Evolutionary conservation across 2,888 invertebrate genomes (phyloP), one percentile per base, ranked within the genome.

Genomic region (Celastrina argiolus): DNA sequence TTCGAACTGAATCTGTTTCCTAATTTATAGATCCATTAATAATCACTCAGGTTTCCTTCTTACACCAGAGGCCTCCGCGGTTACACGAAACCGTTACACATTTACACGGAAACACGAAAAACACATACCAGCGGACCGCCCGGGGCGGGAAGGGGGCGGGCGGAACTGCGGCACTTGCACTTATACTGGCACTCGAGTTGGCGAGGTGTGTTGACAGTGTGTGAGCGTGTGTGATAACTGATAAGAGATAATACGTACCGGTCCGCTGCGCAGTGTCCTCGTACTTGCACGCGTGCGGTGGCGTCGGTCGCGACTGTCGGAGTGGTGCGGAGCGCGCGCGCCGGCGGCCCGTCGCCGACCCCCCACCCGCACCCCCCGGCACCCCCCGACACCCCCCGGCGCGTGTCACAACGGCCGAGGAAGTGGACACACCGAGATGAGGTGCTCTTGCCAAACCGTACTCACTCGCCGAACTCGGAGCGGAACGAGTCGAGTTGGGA

Each of bases 271-370:
- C 72, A 71, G 65, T 71, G 70, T 67, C 72, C 70, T 69, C 68
- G 69, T 69, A 69, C 67, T 51, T 71, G 76, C 79, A 80, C 82
- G 80, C 88, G 88, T 76, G 84, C 80, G 82, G 70, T 79, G 80
- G 79, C 75, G 71, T 73, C 74, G 83, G 79, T 79, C 81, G 84
- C 84, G 82, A 83, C 78, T 79, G 80, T 76, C 77, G 80, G 84
- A 88, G 78, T 87, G 87, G 41, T 63, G 68, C 69, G 69, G 66
- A 68, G 69, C 69, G 65, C 72, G 69, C 71, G 61, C 68, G 69
- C 72, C 70, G 66, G 67, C 68, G 59, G 68, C 70, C 67, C 64
- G 64, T 67, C 70, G 58, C 67, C 61, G 67, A 63, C 66, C 67
- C 65, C 67, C 69, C 66, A 66, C 67, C 68, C 68, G 70, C 66